Base-by-base conservation (phyloP, 2,888 invertebrate species). In the Syrphus vitripennis region DNA sequence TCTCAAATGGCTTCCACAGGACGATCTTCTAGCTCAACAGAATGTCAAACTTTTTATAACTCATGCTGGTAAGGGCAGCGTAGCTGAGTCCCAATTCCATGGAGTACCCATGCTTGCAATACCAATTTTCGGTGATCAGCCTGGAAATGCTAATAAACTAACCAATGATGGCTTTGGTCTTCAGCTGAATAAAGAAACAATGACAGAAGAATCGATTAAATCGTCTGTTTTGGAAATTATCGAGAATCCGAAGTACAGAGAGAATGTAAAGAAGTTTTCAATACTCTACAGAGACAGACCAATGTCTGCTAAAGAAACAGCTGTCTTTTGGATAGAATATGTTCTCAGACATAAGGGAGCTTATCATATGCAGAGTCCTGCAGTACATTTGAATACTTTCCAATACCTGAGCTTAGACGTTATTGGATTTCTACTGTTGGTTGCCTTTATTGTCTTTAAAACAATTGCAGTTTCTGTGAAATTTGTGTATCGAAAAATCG, bases 111-210 rank as follows among this genome's bases (percentile, higher is more conserved):
- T 96, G 1, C 94, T 96, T 26, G 94, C 95, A 0, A 93, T 96
- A 61, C 96, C 96, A 0, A 95, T 96, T 0, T 96, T 96, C 91
- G 96, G 95, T 89, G 96, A 96, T 90, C 96, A 96, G 90, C 95
- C 95, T 87, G 94, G 95, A 3, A 96, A 96, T 90, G 95, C 96
- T 0, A 95, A 95, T 0, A 95, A 95, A 91, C 95, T 96, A 0
- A 95, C 94, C 91, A 89, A 93, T 1, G 94, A 95, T 80, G 96
- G 96, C 7, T 88, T 77, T 42, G 88, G 87, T 4, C 24, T 86
- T 4, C 31, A 55, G 7, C 7, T 88, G 0, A 21, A 83, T 16
- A 42, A 42, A 9, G 19, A 21, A 1, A 65, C 48, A 2, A 50
- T 88, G 31, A 88, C 65, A 34, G 83, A 53, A 16, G 63, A 82